Evolutionary conservation across 2,113 vertebrate genomes (phyloP), one percentile per base, ranked within the genome.

Genomic region (Cephalopterus ornatus): DNA sequence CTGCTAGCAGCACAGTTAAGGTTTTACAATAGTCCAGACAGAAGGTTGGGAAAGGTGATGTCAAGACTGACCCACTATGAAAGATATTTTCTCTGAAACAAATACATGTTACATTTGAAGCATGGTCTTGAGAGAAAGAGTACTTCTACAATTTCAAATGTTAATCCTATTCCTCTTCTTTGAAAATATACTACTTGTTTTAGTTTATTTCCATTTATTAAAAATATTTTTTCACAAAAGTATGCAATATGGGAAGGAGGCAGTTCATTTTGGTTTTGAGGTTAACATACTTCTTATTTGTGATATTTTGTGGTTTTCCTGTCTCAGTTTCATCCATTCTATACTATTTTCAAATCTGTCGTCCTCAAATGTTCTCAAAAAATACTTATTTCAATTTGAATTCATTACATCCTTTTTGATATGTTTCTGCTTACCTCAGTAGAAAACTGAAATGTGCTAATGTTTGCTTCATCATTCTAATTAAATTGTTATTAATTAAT

Each of bases 361-460:
- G 55, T 76, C 30, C n/a, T 71, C 28, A 63, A 52, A 28, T 33
- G 10, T 77, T 74, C 42, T 73, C 17, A 49, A 80, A 87, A 80
- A 2, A 2, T 1, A 85, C 24, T 47, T 63, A 85, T 47, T 89
- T 94, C 30, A 59, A 61, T 37, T 55, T 76, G 18, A 80, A 93
- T 58, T 76, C 8, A 59, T 50, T 78, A 88, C 17, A 10, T 77
- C 33, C 28, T 72, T 82, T 95, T 86, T 77, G 8, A 77, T 47
- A 80, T 28, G 32, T 39, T 80, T 87, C 63, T 41, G 47, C 75
- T 85, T 81, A 77, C n/a, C 37, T 77, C 62, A 84, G 56, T 41
- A 68, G 52, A 93, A 92, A 92, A 91, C 53, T n/a, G 44, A 92
- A 88, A 47, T 28, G 8, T 78, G 37, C 47, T 86, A 94, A 97